Evolutionary conservation across 2,888 invertebrate genomes (phyloP).

Genomic region (Aphidoletes aphidimyza): DNA sequence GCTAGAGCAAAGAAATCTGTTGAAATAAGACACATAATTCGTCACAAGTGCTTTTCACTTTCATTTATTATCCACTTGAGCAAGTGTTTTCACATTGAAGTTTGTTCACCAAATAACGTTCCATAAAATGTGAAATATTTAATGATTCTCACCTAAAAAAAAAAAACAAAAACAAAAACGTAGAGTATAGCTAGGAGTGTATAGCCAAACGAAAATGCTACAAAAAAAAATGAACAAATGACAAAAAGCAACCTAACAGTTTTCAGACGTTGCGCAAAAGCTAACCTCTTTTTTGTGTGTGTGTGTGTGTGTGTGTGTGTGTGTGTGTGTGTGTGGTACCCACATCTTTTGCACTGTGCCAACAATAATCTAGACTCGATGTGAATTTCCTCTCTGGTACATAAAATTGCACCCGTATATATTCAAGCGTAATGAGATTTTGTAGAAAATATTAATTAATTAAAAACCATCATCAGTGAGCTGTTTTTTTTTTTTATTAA

Average conservation of each 20-base stretch:
- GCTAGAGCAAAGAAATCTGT: background rate
- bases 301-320: too few species aligned
- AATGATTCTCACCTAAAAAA: conserved; percentile 24
- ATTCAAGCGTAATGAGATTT: background rate
- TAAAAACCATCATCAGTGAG: background rate
- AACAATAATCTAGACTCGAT: conserved; percentile 5
- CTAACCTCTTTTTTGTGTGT: background rate
- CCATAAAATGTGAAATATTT: conserved; percentile 1
- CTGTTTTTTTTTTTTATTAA: too few species aligned
- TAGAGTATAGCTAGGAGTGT: too few species aligned
- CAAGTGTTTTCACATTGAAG: background rate
- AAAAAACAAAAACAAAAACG: background rate
- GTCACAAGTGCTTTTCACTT: background rate
- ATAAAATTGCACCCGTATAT: background rate
- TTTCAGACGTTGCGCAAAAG: background rate
- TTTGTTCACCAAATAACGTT: background rate
- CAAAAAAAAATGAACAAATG: background rate
- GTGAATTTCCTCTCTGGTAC: background rate
- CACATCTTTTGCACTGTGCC: background rate
- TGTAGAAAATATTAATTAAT: conserved; percentile 20
- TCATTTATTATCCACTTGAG: conserved; percentile 2
- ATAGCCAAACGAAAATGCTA: background rate
- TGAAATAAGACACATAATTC: conserved; percentile 19
- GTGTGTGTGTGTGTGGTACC: too few species aligned
- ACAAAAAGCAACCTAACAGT: background rate